phyloP scores from a whole-genome alignment of 2,113 vertebrate genomes.

The Caranx ignobilis region DNA sequence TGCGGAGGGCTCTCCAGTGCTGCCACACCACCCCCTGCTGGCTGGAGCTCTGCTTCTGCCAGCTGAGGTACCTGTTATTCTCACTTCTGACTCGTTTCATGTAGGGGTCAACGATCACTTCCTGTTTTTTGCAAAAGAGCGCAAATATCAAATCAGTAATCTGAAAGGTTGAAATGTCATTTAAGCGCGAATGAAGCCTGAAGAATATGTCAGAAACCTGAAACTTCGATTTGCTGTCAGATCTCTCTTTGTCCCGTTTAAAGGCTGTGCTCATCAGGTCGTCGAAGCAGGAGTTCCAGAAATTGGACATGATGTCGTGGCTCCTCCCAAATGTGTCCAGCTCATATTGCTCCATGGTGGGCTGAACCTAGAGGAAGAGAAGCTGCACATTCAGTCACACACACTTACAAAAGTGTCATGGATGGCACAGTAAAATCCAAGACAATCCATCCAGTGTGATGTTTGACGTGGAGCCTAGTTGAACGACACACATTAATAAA shows the following conservation, averaged over 20 bases:
- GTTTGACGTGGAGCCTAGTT: not conserved
- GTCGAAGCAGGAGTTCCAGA: conserved; percentile 98
- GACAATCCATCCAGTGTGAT: not conserved
- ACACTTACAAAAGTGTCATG: not conserved
- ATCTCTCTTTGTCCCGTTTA: conserved; percentile 86
- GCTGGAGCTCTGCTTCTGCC: conserved; percentile 88
- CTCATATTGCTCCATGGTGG: conserved; percentile 93
- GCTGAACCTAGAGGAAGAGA: conserved; percentile 86
- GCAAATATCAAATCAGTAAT: not conserved
- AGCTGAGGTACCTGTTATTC: conserved; percentile 83
- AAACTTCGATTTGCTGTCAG: conserved; percentile 86
- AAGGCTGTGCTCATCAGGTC: conserved; percentile 93
- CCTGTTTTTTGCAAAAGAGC: conserved; percentile 77
- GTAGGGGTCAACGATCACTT: conserved; percentile 88
- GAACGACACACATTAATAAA: not conserved
- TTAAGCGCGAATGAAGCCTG: not conserved
- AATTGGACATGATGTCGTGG: conserved; percentile 97
- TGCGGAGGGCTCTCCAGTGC: conserved; percentile 90
- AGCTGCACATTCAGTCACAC: not conserved
- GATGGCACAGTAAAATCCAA: not conserved
- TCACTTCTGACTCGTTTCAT: conserved; percentile 86
- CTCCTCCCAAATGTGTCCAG: conserved; percentile 94
- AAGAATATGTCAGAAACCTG: conserved; percentile 82
- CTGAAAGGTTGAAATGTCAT: not conserved
- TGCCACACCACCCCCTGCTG: conserved; percentile 89